phyloP scores from a whole-genome alignment of 2,797 vertebrate genomes.

The Hoplostethus atlanticus region DNA sequence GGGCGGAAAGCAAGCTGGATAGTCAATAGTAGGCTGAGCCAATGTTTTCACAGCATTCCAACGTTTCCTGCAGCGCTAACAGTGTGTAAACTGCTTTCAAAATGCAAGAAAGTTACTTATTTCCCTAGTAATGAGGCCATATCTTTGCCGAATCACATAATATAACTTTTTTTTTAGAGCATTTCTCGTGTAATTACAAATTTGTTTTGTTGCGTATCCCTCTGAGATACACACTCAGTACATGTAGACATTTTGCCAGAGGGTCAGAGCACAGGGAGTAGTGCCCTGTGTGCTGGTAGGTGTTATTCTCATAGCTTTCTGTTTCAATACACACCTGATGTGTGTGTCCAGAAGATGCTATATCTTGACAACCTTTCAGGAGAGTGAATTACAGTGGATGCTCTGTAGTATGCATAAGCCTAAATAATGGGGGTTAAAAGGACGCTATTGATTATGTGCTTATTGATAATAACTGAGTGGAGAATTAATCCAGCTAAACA shows the following conservation, averaged over 20 bases:
- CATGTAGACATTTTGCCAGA: not conserved
- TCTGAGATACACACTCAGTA: not conserved
- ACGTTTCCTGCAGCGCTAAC: slow-evolving; percentile 47
- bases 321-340: not conserved
- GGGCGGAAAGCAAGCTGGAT: slow-evolving; percentile 59
- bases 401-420: too few species aligned
- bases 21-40: slow-evolving; percentile 64
- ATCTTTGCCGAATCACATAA: slow-evolving; percentile 6
- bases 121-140: slow-evolving; percentile 36
- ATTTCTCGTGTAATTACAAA: not conserved
- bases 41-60: slow-evolving; percentile 59
- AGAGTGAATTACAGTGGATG: slow-evolving; percentile 43
- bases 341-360: slow-evolving; percentile 19
- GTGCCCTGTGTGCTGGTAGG: not conserved
- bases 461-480: too few species aligned
- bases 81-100: slow-evolving; percentile 39
- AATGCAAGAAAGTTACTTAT: slow-evolving; percentile 31
- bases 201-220: not conserved
- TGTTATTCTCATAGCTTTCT: not conserved
- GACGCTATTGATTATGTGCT: too few species aligned
- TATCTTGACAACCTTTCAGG: slow-evolving; percentile 44
- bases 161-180: not conserved
- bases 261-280: not conserved
- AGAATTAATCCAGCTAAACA: too few species aligned
- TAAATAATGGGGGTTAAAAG: too few species aligned